These are phyloP conservation scores for Auanema freiburgensis DNA, from an alignment of 2,888 invertebrate genomes.

Conservation along the genomic window DNA sequence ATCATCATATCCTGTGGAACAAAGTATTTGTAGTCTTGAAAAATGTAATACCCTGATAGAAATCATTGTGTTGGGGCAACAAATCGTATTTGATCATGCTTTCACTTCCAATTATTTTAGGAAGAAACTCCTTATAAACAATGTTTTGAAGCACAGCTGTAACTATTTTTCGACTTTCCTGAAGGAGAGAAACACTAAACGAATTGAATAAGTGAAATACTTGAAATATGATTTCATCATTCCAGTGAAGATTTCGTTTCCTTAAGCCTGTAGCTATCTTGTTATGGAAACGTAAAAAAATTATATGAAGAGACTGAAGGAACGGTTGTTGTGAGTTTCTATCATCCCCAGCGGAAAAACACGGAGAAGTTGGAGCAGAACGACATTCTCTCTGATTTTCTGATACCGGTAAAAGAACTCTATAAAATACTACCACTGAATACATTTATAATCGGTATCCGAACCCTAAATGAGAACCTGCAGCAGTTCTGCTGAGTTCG, in stretches of 20 bases:
- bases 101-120: constrained; percentile 82
- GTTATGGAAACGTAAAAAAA: constrained; percentile 63
- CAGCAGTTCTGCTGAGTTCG: constrained; percentile 36
- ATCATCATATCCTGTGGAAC: constrained; percentile 66
- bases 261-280: constrained; percentile 47
- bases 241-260: constrained; percentile 63
- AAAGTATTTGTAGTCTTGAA: background rate
- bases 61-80: constrained; percentile 73
- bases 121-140: constrained; percentile 71
- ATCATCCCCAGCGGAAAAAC: constrained; percentile 39
- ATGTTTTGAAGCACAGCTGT: constrained; percentile 70
- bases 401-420: constrained; percentile 36
- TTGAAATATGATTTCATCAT: constrained; percentile 65
- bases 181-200: constrained; percentile 17
- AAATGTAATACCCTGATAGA: constrained; percentile 37
- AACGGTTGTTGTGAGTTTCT: constrained; percentile 60
- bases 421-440: too few species aligned
- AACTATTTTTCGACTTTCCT: constrained; percentile 66
- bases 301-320: constrained; percentile 57
- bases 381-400: constrained; percentile 72
- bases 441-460: constrained; percentile 6
- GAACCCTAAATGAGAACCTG: constrained; percentile 23
- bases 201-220: constrained; percentile 21
- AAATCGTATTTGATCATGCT: constrained; percentile 84
- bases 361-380: constrained; percentile 34